These are phyloP conservation scores for Arrhopalites spinosus DNA, from an alignment of 2,888 invertebrate species.

Conservation along the genomic window DNA sequence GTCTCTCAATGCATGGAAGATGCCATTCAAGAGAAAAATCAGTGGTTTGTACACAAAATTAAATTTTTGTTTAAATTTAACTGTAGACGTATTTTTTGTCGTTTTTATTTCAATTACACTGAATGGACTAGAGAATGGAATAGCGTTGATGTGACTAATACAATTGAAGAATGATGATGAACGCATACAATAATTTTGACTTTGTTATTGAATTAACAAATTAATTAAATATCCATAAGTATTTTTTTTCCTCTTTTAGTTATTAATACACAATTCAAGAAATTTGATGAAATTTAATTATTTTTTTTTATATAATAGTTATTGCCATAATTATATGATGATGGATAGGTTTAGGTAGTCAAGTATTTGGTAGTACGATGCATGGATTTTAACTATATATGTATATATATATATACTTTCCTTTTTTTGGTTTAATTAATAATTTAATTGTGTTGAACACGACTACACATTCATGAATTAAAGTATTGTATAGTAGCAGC, in stretches of 20 bases:
- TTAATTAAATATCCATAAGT: constrained; percentile 6
- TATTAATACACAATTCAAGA: neutral
- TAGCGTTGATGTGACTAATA: neutral
- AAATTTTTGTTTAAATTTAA: too few relatives aligned
- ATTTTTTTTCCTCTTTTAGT: too few relatives aligned
- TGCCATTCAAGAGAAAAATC: neutral
- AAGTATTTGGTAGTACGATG: constrained; percentile 20
- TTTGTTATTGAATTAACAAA: too few relatives aligned
- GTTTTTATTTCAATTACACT: constrained; percentile 18
- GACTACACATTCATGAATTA: constrained; percentile 29
- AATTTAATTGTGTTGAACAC: constrained; percentile 19
- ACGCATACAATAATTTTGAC: too few relatives aligned
- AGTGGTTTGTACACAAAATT: neutral
- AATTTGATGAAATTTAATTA: constrained; percentile 14
- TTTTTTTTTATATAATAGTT: constrained; percentile 7
- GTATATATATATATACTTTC: too few relatives aligned
- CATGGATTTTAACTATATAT: constrained; percentile 5
- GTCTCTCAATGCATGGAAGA: neutral
- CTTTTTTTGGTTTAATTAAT: constrained; percentile 4
- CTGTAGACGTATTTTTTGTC: too few relatives aligned
- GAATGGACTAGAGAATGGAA: constrained; percentile 26
- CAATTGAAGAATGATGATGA: too few relatives aligned
- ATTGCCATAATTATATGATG: constrained; percentile 18
- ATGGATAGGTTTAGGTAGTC: neutral
- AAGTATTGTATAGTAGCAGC: neutral